Base-by-base conservation (phyloP, 1,140 invertebrate genomes). In the Holcopasites calliopsidis region DNA sequence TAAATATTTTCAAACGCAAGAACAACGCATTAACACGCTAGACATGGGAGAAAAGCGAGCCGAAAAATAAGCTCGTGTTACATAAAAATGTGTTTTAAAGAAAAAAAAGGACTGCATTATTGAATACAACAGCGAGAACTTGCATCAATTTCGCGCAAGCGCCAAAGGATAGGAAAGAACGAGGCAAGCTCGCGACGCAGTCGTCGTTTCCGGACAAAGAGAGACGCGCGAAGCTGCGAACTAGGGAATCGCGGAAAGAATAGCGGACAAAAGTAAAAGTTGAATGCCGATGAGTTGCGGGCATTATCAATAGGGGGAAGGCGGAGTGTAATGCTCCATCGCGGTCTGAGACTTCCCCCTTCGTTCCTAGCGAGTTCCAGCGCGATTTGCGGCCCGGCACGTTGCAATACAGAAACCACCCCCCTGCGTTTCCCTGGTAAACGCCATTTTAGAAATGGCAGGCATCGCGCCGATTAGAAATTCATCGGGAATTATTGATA, bases 401-500 rank as follows among this genome's bases (percentile, higher is more conserved):
- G 74, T 33, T 49, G 73, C 47, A 21, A 38, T 50, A 40, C 35
- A 54, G 57, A 82, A 66, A 70, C 64, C 50, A 78, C 75, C 75
- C 58, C 69, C 47, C 42, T 28, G 38, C 42, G 47, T 73, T 33
- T 35, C 47, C 28, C 21, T 4, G 47, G 47, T 42, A 23, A 81
- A 77, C 79, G 74, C 76, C 80, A 82, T 82, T 83, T 78, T 83
- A 74, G 54, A 83, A 83, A 82, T 83, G 80, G 60, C 68, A 77
- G n/a, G 57, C 55, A 54, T 47, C 10, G 55, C 18, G 44, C 13
- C 26, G 35, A 58, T 76, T 69, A 42, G 3, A 61, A 61, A 57
- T 8, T 42, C 49, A 23, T 33, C 28, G 21, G 26, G 49, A 64
- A 69, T 61, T 31, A 80, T 75, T 68, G 18, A 76, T 65, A 31